Conservation (phyloP, 2,888 invertebrate genomes). For the Agonopterix arenella region DNA sequence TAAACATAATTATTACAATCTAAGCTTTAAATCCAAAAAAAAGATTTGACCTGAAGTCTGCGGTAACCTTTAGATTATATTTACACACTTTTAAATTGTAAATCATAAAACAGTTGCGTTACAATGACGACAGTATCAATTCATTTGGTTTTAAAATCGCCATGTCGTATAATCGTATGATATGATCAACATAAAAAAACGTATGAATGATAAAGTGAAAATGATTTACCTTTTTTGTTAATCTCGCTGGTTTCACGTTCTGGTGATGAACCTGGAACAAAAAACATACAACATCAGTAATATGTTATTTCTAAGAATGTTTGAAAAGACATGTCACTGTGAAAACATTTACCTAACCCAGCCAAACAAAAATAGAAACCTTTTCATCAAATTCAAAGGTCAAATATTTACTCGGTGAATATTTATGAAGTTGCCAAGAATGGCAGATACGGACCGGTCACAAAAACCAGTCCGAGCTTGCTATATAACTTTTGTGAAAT, state of each 20-base stretch:
- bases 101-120: slow-evolving; percentile 5
- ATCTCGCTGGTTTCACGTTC: slow-evolving; percentile 57
- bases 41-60: neutral
- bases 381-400: slow-evolving; percentile 42
- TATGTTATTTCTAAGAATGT: neutral
- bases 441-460: slow-evolving; percentile 44
- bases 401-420: slow-evolving; percentile 51
- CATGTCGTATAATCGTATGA: neutral
- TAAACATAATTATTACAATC: too few relatives aligned
- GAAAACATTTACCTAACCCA: slow-evolving; percentile 1
- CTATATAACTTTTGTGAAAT: slow-evolving; percentile 44
- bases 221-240: slow-evolving; percentile 60
- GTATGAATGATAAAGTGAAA: slow-evolving; percentile 17
- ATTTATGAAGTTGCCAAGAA: slow-evolving; percentile 51
- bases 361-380: slow-evolving; percentile 31
- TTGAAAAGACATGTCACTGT: neutral
- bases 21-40: too few relatives aligned
- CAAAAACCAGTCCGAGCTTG: slow-evolving; percentile 44
- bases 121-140: slow-evolving; percentile 3
- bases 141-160: slow-evolving; percentile 8
- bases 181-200: neutral
- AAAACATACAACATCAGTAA: neutral
- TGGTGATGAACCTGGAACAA: slow-evolving; percentile 61
- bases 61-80: neutral
- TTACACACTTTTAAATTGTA: slow-evolving; percentile 1